These are phyloP conservation scores for Hypotaenidia philippensis DNA, from an alignment of 2,797 vertebrate species.

Conservation along the genomic window DNA sequence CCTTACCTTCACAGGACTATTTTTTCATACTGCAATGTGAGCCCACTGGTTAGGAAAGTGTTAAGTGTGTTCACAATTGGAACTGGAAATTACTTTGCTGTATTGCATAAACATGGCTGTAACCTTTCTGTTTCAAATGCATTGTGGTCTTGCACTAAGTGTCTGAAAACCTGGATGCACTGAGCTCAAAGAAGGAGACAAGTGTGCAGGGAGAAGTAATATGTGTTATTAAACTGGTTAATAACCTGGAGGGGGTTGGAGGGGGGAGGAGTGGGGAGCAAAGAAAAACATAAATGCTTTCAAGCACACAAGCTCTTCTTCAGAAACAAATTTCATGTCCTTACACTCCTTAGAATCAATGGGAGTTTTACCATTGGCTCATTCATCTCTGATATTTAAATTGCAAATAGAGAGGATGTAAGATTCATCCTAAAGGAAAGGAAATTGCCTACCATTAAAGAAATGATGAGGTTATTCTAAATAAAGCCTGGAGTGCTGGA, in stretches of 20 bases:
- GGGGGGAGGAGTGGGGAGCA: rapidly evolving
- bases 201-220: background rate
- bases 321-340: background rate
- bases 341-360: constrained; percentile 4
- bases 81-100: background rate
- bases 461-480: constrained; percentile 58
- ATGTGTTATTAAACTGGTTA: background rate
- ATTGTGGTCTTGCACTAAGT: background rate
- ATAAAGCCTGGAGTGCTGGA: constrained; percentile 56
- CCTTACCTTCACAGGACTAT: background rate
- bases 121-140: background rate
- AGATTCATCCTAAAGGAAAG: constrained; percentile 58
- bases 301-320: background rate
- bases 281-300: background rate
- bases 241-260: background rate
- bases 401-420: constrained; percentile 52
- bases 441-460: constrained; percentile 59
- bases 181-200: background rate
- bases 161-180: background rate
- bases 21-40: background rate
- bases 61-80: background rate
- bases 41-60: background rate
- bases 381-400: constrained; percentile 43
- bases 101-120: background rate
- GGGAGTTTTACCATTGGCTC: constrained; percentile 12